Base-by-base conservation (phyloP, 2,888 invertebrate genomes). In the Drosophila suboccidentalis region DNA sequence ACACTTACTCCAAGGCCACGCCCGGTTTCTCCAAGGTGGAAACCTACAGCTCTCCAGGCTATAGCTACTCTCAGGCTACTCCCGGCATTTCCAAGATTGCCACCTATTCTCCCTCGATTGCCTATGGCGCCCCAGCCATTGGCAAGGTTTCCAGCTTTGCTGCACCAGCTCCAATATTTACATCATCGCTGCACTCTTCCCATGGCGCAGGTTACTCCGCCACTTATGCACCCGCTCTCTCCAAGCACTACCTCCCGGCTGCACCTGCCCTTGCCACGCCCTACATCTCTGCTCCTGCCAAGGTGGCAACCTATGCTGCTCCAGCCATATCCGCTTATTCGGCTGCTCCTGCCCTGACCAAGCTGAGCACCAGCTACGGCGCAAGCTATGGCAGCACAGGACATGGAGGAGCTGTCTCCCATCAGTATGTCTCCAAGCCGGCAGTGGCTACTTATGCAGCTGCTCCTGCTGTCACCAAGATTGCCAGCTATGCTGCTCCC, bases 1-100 rank as follows among this genome's bases (percentile, higher is more conserved):
- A 93, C n/a, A 93, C 94, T 2, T 92, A 93, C 22, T 93, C 93
- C 65, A 88, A 91, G 63, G 78, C 87, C 3, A 81, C 85, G 1
- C 90, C 89, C 13, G 83, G 78, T 10, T 78, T 82, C 41, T 79
- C 90, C 3, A 91, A 90, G 63, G 73, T 89, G 58, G 78, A 85
- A n/a, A 85, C 90, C 0, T 90, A 86, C 44, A 78, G 87, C 26
- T 85, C 91, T 4, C 83, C 89, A 1, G 87, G 80, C 29, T 89
- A 85, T 41, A 82, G 78, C 32, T 90, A 80, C 43, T 57, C 80
- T 0, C 77, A 82, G 32, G 41, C 84, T 2, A 47, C 60, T 1
- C 78, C 90, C 0, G 75, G 66, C 4, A 44, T 78, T 38, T 58
- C 89, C 17, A 90, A 91, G 54, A 85, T 93, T 32, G 77, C 93